Conservation (phyloP, 2,113 vertebrate genomes). For the Miniopterus natalensis region DNA sequence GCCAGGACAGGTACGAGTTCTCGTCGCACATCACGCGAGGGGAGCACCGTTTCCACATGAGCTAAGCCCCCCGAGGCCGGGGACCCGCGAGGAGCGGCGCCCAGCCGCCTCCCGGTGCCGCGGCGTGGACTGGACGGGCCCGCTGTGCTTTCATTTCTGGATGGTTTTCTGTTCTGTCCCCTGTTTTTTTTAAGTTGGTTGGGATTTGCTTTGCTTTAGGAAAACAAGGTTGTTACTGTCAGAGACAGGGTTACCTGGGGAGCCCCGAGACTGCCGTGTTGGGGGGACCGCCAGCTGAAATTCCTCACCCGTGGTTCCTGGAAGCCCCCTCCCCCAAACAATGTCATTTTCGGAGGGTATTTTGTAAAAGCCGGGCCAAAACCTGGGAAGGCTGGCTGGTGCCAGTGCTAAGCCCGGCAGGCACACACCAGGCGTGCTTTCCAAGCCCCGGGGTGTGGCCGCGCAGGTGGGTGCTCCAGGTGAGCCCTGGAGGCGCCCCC, state of each 20-base stretch:
- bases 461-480: neutral
- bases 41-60: conserved; percentile 95
- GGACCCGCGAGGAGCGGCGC: neutral
- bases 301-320: neutral
- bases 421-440: fast-evolving
- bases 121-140: conserved; percentile 60
- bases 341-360: neutral
- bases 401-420: neutral
- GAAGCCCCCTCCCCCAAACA: neutral
- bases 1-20: conserved; percentile 99
- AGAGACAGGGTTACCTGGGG: neutral
- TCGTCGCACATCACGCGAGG: conserved; percentile 98
- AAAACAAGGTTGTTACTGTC: neutral
- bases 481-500: neutral
- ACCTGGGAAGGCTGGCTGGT: neutral
- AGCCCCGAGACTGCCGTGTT: neutral
- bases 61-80: conserved; percentile 71
- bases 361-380: neutral
- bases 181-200: neutral
- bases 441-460: neutral
- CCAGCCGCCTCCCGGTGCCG: neutral
- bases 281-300: neutral
- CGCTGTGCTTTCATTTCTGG: neutral
- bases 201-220: conserved; percentile 8
- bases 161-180: neutral